These are phyloP conservation scores for Tetramorium alpestre DNA, from an alignment of 1,140 invertebrate genomes.

Conservation along the genomic window DNA sequence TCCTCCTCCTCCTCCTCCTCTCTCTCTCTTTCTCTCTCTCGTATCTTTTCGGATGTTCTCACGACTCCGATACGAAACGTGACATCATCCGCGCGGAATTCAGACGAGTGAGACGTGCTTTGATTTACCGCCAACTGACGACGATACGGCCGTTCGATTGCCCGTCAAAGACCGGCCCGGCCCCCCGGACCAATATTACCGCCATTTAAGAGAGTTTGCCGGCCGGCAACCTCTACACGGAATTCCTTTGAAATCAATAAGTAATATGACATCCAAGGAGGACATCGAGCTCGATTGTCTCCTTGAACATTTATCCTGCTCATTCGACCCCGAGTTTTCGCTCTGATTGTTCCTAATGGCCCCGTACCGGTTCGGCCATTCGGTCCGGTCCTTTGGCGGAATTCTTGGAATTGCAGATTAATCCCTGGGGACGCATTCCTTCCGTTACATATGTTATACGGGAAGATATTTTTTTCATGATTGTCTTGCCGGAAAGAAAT, in stretches of 20 bases:
- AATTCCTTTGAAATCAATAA: constrained; percentile 72
- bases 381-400: constrained; percentile 28
- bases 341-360: constrained; percentile 52
- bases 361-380: constrained; percentile 22
- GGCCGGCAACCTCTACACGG: constrained; percentile 55
- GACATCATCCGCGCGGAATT: constrained; percentile 71
- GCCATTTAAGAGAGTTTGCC: constrained; percentile 66
- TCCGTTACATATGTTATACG: constrained; percentile 3
- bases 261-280: constrained; percentile 75
- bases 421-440: background rate
- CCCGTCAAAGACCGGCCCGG: constrained; percentile 62
- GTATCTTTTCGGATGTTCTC: constrained; percentile 59
- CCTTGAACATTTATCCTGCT: constrained; percentile 59
- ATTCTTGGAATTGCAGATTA: constrained; percentile 48
- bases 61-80: constrained; percentile 62
- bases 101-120: constrained; percentile 59
- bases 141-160: constrained; percentile 54
- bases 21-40: background rate
- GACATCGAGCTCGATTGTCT: constrained; percentile 67
- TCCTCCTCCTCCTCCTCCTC: background rate
- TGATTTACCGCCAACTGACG: constrained; percentile 49
- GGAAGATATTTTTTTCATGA: background rate
- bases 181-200: constrained; percentile 51
- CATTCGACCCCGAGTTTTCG: constrained; percentile 52
- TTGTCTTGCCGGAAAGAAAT: background rate